Evolutionary conservation across 2,797 vertebrate species (phyloP).

Genomic region (Acomys russatus): DNA sequence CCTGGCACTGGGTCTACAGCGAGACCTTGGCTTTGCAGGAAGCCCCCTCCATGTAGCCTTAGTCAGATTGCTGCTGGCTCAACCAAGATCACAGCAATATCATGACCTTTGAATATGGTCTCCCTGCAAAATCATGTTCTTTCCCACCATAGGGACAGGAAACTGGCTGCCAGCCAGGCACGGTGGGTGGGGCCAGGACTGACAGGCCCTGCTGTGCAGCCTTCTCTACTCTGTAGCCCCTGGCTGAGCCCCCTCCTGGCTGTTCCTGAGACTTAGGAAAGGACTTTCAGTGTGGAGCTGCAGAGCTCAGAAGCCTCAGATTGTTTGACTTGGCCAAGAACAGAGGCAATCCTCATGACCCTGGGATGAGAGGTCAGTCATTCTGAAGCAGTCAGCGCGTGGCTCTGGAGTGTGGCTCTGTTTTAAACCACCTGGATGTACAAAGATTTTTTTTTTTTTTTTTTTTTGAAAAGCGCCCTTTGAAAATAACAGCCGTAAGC

Average conservation of each 20-base stretch:
- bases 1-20: rapidly evolving
- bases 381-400: too few relatives aligned
- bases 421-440: background rate
- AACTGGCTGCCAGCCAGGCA: background rate
- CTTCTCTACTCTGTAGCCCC: rapidly evolving
- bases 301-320: background rate
- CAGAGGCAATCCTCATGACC: background rate
- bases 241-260: rapidly evolving
- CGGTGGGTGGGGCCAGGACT: rapidly evolving
- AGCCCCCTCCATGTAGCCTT: background rate
- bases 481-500: background rate
- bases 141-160: rapidly evolving
- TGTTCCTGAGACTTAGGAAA: background rate
- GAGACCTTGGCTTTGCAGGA: background rate
- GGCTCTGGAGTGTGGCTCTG: background rate
- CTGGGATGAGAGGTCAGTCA: background rate
- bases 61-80: background rate
- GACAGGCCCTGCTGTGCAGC: rapidly evolving
- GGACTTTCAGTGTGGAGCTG: rapidly evolving
- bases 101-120: rapidly evolving
- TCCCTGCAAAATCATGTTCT: rapidly evolving
- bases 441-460: background rate
- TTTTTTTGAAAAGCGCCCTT: background rate
- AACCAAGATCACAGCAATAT: background rate
- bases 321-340: background rate